phyloP scores from a whole-genome alignment of 1,140 invertebrate genomes.

The Octopus bimaculoides region DNA sequence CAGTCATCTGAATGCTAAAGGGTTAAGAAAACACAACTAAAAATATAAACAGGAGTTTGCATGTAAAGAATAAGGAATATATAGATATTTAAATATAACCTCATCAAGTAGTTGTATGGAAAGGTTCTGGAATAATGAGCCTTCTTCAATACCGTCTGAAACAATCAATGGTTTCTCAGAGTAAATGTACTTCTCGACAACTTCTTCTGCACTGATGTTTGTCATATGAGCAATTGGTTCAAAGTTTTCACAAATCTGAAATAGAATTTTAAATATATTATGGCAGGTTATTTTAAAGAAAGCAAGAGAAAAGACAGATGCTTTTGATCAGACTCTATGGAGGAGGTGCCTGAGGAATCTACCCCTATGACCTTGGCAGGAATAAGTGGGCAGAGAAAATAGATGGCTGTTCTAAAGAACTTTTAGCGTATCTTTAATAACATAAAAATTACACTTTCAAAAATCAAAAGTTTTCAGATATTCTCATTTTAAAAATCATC shows the following conservation, averaged over 20 bases:
- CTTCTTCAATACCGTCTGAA: constrained; percentile 69
- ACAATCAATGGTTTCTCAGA: constrained; percentile 73
- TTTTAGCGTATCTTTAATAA: too few relatives aligned
- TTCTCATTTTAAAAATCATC: too few relatives aligned
- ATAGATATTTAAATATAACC: constrained; percentile 43
- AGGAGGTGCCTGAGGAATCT: too few relatives aligned
- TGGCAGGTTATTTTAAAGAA: background rate
- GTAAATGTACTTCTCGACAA: constrained; percentile 69
- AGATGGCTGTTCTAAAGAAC: too few relatives aligned
- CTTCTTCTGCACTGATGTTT: constrained; percentile 65
- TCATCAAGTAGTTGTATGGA: constrained; percentile 70
- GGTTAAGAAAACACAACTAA: too few relatives aligned
- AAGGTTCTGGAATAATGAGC: constrained; percentile 68
- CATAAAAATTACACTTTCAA: too few relatives aligned
- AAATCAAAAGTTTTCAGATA: too few relatives aligned
- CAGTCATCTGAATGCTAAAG: too few relatives aligned
- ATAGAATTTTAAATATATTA: constrained; percentile 18
- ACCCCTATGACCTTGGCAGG: too few relatives aligned
- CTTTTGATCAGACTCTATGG: background rate
- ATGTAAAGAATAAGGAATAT: too few relatives aligned
- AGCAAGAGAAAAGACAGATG: background rate
- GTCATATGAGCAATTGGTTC: constrained; percentile 66
- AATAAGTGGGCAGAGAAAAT: too few relatives aligned
- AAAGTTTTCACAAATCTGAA: constrained; percentile 66
- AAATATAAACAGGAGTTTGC: too few relatives aligned